Percentiles rank a stretch among this genome's conserved stretches.
phyloP scores from a whole-genome alignment of 2,113 vertebrate species.

The Oenanthe oenanthe region DNA sequence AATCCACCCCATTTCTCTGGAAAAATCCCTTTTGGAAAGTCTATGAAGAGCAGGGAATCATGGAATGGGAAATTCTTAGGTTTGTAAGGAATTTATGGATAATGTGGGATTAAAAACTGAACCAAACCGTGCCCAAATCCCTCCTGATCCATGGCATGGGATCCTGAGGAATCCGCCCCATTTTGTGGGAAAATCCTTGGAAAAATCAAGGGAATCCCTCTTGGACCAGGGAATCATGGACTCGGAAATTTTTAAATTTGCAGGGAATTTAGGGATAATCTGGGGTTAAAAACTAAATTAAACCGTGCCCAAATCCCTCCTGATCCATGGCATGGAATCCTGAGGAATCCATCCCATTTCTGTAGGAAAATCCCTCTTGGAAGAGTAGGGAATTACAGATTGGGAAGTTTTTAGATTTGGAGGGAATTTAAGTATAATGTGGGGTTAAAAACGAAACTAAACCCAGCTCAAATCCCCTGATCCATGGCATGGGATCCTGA shows the following conservation, averaged over 20 bases:
- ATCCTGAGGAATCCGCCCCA: background rate
- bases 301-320: background rate
- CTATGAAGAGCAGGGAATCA: no score
- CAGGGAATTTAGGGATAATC: no score
- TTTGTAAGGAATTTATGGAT: no score
- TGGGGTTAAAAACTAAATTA: background rate
- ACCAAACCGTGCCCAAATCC: background rate
- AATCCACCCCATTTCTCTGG: no score
- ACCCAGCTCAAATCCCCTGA: background rate
- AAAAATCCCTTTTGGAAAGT: no score
- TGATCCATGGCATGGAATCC: background rate
- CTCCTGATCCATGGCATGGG: background rate
- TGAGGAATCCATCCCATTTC: background rate
- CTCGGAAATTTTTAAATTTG: no score
- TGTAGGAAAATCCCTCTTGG: no score
- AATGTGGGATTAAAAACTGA: background rate
- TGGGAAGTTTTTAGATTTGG: fast-evolving
- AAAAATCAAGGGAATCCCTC: no score
- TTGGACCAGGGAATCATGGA: no score
- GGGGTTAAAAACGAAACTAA: background rate
- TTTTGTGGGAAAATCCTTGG: background rate
- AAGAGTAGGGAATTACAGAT: background rate
- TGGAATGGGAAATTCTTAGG: no score
- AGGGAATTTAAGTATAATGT: background rate
- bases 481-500: background rate